phyloP scores from a whole-genome alignment of 2,797 vertebrate genomes.

The Otolemur crassicaudatus region DNA sequence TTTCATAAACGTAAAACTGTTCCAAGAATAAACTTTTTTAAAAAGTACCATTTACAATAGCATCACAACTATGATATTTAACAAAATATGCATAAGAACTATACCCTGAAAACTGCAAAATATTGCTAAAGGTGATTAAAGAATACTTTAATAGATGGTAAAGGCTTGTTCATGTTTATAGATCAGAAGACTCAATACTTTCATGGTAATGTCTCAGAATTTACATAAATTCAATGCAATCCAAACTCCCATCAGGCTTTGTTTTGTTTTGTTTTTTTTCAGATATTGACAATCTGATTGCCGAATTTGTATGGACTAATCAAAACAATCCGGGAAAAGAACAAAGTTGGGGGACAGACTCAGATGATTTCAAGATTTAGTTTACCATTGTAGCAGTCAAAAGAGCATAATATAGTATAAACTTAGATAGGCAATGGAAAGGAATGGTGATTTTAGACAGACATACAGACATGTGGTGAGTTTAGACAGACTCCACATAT shows the following conservation, averaged over 20 bases:
- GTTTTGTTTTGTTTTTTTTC: neutral
- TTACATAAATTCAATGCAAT: neutral
- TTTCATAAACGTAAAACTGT: neutral
- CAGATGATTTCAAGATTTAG: neutral
- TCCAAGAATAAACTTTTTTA: neutral
- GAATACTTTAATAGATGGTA: neutral
- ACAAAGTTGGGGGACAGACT: neutral
- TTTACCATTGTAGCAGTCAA: neutral
- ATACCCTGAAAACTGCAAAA: neutral
- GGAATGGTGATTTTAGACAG: neutral
- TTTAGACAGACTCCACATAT: neutral
- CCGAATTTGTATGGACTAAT: neutral
- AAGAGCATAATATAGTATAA: neutral
- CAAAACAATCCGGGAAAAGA: constrained; percentile 10
- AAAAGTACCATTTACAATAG: neutral
- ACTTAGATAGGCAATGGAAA: neutral
- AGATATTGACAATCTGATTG: neutral
- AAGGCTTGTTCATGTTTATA: too few species aligned
- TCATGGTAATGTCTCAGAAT: neutral
- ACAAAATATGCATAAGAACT: neutral
- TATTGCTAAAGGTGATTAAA: neutral
- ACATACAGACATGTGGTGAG: neutral
- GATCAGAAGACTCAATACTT: neutral
- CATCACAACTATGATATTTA: neutral
- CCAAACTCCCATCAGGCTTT: neutral